Base-by-base conservation (phyloP, 2,888 invertebrate genomes). In the Xylocampa areola region DNA sequence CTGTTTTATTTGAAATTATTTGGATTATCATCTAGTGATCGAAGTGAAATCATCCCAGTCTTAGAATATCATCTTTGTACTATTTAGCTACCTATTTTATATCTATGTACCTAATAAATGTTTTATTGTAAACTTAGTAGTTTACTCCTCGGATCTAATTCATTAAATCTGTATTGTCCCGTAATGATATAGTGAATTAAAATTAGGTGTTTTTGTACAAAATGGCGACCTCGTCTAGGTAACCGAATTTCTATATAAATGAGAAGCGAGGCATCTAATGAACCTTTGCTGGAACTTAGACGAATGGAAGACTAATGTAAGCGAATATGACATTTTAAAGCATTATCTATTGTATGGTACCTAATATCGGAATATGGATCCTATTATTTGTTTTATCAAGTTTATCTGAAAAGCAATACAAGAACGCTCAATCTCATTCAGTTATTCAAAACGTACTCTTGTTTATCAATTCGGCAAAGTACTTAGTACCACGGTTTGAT, bases 141-240 rank as follows among this genome's bases (percentile, higher is more conserved):
- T 88, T 90, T 88, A 88, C 88, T 89, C 80, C 88, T 89, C 80
- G 79, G 84, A 89, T 89, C 86, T 91, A 87, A 87, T 87, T 89
- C 84, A 87, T 87, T 88, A 84, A 88, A 89, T 86, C 89, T 90
- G 89, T 91, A 92, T 88, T 89, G 89, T 92, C 89, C 89, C 87
- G 83, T 90, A 88, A 79, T 86, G 86, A 85, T 82, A 83, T 86
- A 88, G 87, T 82, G 76, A 84, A 85, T 87, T 84, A 83, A 79
- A 78, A 76, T 81, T 87, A 90, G 90, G 84, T 87, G 88, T 89
- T 92, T 90, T 92, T 92, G 91, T 93, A 92, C 89, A 92, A 91
- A 87, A 84, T 85, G 88, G 88, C 87, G 87, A 90, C 94, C 94
- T 94, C 94, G 87, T 94, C 94, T 94, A 93, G 93, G 90, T 87